Base-by-base conservation (phyloP, 1,140 invertebrate species). In the Brachionus plicatilis region DNA sequence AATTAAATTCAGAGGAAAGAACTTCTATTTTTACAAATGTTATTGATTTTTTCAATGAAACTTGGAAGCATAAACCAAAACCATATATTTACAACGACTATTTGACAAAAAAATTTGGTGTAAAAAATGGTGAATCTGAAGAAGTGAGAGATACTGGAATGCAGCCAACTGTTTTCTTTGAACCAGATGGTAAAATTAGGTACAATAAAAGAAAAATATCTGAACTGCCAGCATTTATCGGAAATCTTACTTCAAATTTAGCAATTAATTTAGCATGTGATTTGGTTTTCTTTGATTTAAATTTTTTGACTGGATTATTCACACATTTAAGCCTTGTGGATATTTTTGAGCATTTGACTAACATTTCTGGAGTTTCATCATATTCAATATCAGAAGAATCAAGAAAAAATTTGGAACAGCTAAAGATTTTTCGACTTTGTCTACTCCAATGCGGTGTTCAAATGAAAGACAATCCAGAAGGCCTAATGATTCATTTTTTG, bases 401-500 rank as follows among this genome's bases (percentile, higher is more conserved):
- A 0, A 4, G 43, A 47, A 5, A 20, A 6, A 37, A 7, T 65
- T 3, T 24, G 8, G 12, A 27, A 12, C 29, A 75, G 41, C 3
- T 84, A 1, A 53, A 27, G 37, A 56, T 84, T 9, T 24, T 84
- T 11, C 12, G 3, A 0, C 5, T 72, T 1, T 14, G 7, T 29
- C 37, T 75, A 9, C 45, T 84, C n/a, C 37, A 68, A 14, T 56
- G 45, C 24, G 45, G 83, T 8, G 2, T 20, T 3, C 9, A 27
- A n/a, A 53, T 84, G 20, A 84, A 84, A 24, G 50, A 75, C 7
- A 37, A 75, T 75, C 45, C 68, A 1, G 24, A 84, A 17, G n/a
- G 5, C 14, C 2, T 88, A 68, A 86, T 87, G 8, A 84, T 86
- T 12, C 87, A 88, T 85, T 83, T 89, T 60, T 84, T 86, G 0